Base-by-base conservation (phyloP, 2,888 invertebrate genomes). In the Carcina quercana region DNA sequence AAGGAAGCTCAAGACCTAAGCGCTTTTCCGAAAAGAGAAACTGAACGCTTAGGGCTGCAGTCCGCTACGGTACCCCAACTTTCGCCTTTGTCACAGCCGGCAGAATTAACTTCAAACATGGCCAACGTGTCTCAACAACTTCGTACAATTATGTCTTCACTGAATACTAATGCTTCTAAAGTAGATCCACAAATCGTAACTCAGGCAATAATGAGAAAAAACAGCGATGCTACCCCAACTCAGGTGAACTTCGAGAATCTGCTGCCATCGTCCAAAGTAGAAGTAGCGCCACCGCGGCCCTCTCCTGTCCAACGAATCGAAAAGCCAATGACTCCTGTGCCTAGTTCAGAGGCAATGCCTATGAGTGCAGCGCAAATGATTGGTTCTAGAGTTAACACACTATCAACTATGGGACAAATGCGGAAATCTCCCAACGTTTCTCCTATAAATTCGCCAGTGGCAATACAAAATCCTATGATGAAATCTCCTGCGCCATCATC, bases 61-160 rank as follows among this genome's bases (percentile, higher is more conserved):
- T 79, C 87, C 0, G 83, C 86, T 3, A 80, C 86, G 1, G 83
- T 89, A 28, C 89, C 91, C 1, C 91, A 91, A 55, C 64, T 91
- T 13, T 91, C 91, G 0, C 91, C 91, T 0, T 59, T 91, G 2
- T 91, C 91, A 0, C 90, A 91, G 56, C 91, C 91, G 1, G 87
- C 89, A 1, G 91, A 91, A 56, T 67, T 91, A 28, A 90, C 90
- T 8, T 88, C 90, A 0, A 90, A 89, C 50, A 89, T 91, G 72
- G 90, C 88, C 0, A 91, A 89, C 53, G 90, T 88, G 1, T 89
- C 90, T 0, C 90, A 90, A 58, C 91, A 90, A 50, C 56, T 90
- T 26, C 74, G 90, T 19, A 88, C 88, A 3, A 82, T 91, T 28
- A 76, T 91, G 62, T 90, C 91, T 0, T 90, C 90, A 0, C 57